phyloP scores from a whole-genome alignment of 1,140 invertebrate species.

The Orius insidiosus region DNA sequence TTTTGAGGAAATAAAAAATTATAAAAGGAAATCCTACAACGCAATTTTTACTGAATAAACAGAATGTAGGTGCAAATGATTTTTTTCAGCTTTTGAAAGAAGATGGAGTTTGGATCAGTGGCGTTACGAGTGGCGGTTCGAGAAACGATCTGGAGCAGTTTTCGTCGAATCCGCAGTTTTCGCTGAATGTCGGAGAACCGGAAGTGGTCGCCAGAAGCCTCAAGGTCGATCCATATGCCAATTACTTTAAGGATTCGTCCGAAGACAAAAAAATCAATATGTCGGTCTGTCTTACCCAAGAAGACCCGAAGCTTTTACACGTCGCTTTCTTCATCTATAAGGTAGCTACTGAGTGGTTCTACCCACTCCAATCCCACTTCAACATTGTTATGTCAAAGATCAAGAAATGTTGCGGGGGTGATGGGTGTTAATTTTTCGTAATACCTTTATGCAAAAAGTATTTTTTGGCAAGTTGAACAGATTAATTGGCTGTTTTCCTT shows the following conservation, averaged over 20 bases:
- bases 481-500: background rate
- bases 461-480: background rate
- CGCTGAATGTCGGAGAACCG: conserved; percentile 14
- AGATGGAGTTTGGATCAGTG: conserved; percentile 27
- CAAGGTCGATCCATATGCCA: background rate
- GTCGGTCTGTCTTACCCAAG: conserved; percentile 13
- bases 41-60: no score
- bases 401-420: background rate
- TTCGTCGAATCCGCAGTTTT: conserved; percentile 33
- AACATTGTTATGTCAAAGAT: no score
- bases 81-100: conserved; percentile 5
- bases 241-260: conserved; percentile 17
- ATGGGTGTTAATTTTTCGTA: background rate
- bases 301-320: conserved; percentile 23
- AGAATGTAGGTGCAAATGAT: background rate
- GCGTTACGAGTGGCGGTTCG: conserved; percentile 29
- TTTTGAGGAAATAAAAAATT: no score
- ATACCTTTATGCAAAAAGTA: background rate
- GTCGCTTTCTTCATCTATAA: conserved; percentile 32
- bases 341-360: no score
- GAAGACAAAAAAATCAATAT: conserved; percentile 17
- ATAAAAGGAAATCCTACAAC: no score
- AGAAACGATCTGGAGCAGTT: conserved; percentile 28
- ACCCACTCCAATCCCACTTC: no score
- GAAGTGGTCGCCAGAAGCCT: conserved; percentile 10